A percentile compares a stretch with the other conserved stretches of the same genome.
phyloP scores from a whole-genome alignment of 2,888 invertebrate genomes.

The Xestia sexstrigata region DNA sequence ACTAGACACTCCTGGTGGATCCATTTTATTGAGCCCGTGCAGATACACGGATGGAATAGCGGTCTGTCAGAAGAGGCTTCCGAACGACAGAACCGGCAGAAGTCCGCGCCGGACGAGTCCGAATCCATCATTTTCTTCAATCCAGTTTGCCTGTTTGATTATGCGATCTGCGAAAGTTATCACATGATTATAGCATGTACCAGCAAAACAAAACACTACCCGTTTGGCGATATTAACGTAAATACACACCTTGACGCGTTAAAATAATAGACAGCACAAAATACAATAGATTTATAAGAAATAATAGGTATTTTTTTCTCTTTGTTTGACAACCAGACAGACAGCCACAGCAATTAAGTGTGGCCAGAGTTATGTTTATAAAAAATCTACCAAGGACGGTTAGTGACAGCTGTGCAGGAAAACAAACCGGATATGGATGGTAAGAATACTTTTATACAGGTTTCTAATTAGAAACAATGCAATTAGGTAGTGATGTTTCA shows the following conservation, averaged over 20 bases:
- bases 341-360: conserved; percentile 69
- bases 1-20: conserved; percentile 99
- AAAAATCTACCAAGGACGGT: conserved; percentile 54
- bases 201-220: conserved; percentile 41
- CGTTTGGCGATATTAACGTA: conserved; percentile 37
- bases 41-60: conserved; percentile 99
- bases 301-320: conserved; percentile 73
- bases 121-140: conserved; percentile 87
- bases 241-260: conserved; percentile 72
- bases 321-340: conserved; percentile 83
- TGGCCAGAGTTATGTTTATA: conserved; percentile 58
- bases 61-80: conserved; percentile 98
- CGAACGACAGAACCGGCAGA: conserved; percentile 99
- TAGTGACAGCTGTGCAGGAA: conserved; percentile 50
- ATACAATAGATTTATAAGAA: conserved; percentile 76
- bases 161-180: conserved; percentile 82
- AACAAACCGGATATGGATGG: conserved; percentile 37
- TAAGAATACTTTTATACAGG: conserved; percentile 22
- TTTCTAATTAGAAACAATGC: conserved; percentile 32
- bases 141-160: conserved; percentile 86
- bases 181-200: conserved; percentile 60
- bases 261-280: conserved; percentile 71
- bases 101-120: conserved; percentile 93
- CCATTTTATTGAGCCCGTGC: conserved; percentile 99
- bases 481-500: conserved; percentile 14